Percentiles rank a stretch among this genome's conserved stretches.
Evolutionary conservation across 2,888 invertebrate species (phyloP).

Genomic region (Acanthococcus lagerstroemiae): DNA sequence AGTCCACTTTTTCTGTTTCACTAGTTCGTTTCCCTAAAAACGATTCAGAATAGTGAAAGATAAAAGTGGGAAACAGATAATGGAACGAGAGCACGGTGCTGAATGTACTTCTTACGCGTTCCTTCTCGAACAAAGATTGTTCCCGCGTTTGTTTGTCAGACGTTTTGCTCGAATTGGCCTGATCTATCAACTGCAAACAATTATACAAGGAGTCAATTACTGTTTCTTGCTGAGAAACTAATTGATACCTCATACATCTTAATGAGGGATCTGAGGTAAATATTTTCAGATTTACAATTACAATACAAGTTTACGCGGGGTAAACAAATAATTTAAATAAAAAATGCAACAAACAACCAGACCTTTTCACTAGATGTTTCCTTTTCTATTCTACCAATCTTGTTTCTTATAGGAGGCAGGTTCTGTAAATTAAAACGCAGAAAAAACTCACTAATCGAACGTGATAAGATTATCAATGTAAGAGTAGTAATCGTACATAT

Average conservation of each 20-base stretch:
- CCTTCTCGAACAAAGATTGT: slow-evolving; percentile 15
- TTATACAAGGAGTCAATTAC: not conserved
- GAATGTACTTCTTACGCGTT: slow-evolving; percentile 8
- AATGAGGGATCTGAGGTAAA: too few relatives aligned
- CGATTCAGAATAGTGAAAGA: not conserved
- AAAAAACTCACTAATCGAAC: not conserved
- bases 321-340: not conserved
- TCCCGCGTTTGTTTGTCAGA: slow-evolving; percentile 4
- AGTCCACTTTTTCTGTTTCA: slow-evolving; percentile 66
- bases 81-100: too few relatives aligned
- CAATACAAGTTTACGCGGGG: not conserved
- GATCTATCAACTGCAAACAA: not conserved
- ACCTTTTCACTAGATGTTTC: not conserved
- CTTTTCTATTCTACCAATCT: not conserved
- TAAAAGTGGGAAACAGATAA: too few relatives aligned
- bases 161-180: not conserved
- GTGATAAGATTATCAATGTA: too few relatives aligned
- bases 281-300: not conserved
- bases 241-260: too few relatives aligned
- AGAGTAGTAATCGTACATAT: too few relatives aligned
- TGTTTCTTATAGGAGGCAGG: slow-evolving; percentile 14
- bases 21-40: slow-evolving; percentile 67
- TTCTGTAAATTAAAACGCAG: not conserved
- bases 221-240: too few relatives aligned
- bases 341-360: not conserved